Evolutionary conservation across 1,140 invertebrate genomes (phyloP).

Genomic region (Gryon sp.): DNA sequence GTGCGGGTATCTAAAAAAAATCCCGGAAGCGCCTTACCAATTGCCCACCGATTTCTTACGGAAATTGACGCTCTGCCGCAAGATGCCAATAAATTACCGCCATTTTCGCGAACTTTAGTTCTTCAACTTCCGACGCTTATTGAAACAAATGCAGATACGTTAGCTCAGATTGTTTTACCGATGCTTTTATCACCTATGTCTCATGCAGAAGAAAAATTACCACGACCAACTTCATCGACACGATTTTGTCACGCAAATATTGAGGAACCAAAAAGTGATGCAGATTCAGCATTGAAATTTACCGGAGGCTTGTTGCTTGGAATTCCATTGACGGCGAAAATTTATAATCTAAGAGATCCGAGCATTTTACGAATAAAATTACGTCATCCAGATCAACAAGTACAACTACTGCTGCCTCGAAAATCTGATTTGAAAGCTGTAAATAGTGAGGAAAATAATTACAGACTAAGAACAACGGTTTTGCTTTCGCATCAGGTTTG

Average conservation of each 20-base stretch:
- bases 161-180: slow-evolving; percentile 89
- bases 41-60: slow-evolving; percentile 83
- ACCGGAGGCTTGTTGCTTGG: slow-evolving; percentile 94
- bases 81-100: slow-evolving; percentile 73
- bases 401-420: slow-evolving; percentile 89
- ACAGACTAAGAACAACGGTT: slow-evolving; percentile 90
- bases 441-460: slow-evolving; percentile 80
- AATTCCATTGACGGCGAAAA: slow-evolving; percentile 91
- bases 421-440: slow-evolving; percentile 84
- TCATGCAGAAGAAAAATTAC: slow-evolving; percentile 76
- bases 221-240: slow-evolving; percentile 73
- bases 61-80: slow-evolving; percentile 81
- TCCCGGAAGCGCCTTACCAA: slow-evolving; percentile 82
- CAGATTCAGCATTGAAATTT: slow-evolving; percentile 94
- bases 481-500: slow-evolving; percentile 93
- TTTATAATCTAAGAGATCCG: slow-evolving; percentile 88
- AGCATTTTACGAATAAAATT: slow-evolving; percentile 89
- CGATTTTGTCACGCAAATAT: slow-evolving; percentile 87
- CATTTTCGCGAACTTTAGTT: slow-evolving; percentile 89
- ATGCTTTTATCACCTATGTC: slow-evolving; percentile 81
- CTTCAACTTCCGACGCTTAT: slow-evolving; percentile 87
- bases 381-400: slow-evolving; percentile 94
- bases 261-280: slow-evolving; percentile 89
- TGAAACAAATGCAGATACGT: slow-evolving; percentile 91
- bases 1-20: slow-evolving; percentile 85